These are phyloP conservation scores for Drosophila murphyi DNA, from an alignment of 1,140 invertebrate species.

Conservation along the genomic window DNA sequence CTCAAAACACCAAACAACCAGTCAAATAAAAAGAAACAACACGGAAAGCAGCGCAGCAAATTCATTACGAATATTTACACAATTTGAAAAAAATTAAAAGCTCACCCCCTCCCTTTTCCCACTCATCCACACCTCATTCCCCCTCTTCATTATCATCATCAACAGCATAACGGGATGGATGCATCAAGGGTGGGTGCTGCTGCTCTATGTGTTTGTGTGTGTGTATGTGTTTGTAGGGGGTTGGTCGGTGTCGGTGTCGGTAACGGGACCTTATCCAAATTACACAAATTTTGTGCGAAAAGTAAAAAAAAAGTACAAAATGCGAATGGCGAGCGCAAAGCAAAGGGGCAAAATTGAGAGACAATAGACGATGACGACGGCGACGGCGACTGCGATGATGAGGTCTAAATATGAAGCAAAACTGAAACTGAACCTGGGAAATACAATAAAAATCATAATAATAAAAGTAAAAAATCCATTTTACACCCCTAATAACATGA, in stretches of 20 bases:
- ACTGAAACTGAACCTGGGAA: conserved; percentile 65
- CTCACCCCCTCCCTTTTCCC: conserved; percentile 10
- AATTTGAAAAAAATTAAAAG: conserved; percentile 65
- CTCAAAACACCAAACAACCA: neutral
- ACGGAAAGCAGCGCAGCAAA: conserved; percentile 43
- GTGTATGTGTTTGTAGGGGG: conserved; percentile 7
- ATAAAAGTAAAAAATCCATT: conserved; percentile 84
- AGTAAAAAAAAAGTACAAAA: conserved; percentile 60
- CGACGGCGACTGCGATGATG: conserved; percentile 20
- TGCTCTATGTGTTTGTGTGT: neutral
- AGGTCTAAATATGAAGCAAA: conserved; percentile 55
- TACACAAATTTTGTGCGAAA: conserved; percentile 73
- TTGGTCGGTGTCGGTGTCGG: conserved; percentile 29
- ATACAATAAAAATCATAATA: conserved; percentile 83
- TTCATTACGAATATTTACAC: conserved; percentile 76
- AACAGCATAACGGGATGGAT: conserved; percentile 36
- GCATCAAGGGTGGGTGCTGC: conserved; percentile 51
- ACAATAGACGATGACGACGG: conserved; percentile 68
- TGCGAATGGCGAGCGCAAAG: conserved; percentile 74
- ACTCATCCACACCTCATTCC: conserved; percentile 7
- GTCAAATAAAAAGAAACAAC: neutral
- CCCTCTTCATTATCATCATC: conserved; percentile 28
- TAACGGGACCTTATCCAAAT: conserved; percentile 52
- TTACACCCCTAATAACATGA: conserved; percentile 80
- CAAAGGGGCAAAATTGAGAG: conserved; percentile 58